phyloP scores from a whole-genome alignment of 64 coral and sea anemone species.

The Actinia tenebrosa region DNA sequence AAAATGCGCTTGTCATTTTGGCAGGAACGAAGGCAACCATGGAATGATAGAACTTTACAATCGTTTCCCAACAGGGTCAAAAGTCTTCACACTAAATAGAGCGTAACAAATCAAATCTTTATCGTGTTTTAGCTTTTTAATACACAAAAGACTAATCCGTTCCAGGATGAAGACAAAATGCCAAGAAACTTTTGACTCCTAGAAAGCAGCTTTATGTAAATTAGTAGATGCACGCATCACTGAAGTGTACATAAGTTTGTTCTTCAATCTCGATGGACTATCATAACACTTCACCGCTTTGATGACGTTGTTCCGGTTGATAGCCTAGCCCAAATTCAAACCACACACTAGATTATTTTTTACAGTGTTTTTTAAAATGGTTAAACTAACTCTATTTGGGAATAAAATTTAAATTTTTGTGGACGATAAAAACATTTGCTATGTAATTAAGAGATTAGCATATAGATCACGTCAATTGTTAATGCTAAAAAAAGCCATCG shows the following conservation, averaged over 20 bases:
- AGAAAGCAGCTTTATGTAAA: neutral
- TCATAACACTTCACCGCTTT: neutral
- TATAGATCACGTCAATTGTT: neutral
- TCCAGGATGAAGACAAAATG: neutral
- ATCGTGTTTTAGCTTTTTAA: neutral
- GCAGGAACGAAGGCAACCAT: neutral
- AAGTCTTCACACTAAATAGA: neutral
- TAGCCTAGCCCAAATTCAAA: neutral
- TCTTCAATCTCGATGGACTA: neutral
- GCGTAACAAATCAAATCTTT: neutral
- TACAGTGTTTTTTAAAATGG: neutral
- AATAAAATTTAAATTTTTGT: neutral
- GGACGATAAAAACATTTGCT: neutral
- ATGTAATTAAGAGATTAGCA: neutral
- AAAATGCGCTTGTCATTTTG: neutral
- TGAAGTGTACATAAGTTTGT: neutral
- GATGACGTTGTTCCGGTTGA: slow-evolving; percentile 4
- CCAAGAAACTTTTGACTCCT: neutral
- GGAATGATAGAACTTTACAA: neutral
- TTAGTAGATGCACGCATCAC: neutral
- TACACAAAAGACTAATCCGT: neutral
- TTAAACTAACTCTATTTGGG: neutral
- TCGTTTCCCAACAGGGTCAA: neutral
- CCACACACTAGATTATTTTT: neutral
- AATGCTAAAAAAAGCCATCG: slow-evolving; percentile 1